Base-by-base conservation (phyloP, 2,797 vertebrate genomes). In the Toxotes lorentzi region DNA sequence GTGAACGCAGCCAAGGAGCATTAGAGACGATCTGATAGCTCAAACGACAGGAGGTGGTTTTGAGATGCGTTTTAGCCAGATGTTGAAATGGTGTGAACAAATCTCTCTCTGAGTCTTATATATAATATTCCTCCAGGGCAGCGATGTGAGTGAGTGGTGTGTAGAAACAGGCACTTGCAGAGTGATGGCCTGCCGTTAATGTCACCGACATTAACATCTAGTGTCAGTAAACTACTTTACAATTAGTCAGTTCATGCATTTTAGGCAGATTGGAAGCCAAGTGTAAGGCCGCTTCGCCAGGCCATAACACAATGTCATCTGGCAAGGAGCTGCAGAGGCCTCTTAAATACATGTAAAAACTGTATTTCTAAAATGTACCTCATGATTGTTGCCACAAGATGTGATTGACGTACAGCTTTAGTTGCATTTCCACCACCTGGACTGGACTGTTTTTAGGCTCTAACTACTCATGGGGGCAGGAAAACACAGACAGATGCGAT, bases 401-500 rank as follows among this genome's bases (percentile, higher is more conserved):
- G 57, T n/a, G 51, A 23, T 56, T 16, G 19, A 13, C 27, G 17
- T 23, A 53, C 38, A 56, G 50, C 27, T 45, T 58, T 13, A 19
- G 51, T 27, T 57, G 50, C 40, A 24, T 47, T 24, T 21, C 19
- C 50, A 24, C 50, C 60, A 47, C 71, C 50, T 73, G 60, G 60
- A 56, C 60, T 2, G 9, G 24, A 34, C 50, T 45, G 45, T 40
- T 7, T 30, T 27, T 13, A 12, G 45, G 45, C 19, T 40, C 34
- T 24, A 27, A 45, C 30, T n/a, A 48, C 62, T 23, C 3, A 6
- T n/a, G 17, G 34, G n/a, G 30, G 45, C 10, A 51, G 38, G n/a
- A 62, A 69, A 69, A 69, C 74, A 69, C 27, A 23, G 30, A 43
- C 73, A 69, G 63, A 69, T 47, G 70, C 16, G 0, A 71, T 73